Conservation (phyloP, 2,113 vertebrate species). For the Saguinus midas region DNA sequence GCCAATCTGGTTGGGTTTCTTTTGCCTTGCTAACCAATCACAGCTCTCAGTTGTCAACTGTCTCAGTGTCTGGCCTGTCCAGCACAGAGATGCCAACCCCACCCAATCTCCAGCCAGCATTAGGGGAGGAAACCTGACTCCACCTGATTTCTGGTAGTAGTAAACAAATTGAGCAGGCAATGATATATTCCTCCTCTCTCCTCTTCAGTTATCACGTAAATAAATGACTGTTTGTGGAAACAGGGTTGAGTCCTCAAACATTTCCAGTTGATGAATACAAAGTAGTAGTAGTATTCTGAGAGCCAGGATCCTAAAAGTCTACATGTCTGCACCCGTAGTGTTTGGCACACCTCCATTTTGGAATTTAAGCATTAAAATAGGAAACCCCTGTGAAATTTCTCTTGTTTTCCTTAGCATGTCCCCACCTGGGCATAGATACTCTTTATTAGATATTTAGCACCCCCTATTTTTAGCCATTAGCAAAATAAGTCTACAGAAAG, state of each 20-base stretch:
- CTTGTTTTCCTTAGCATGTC: neutral
- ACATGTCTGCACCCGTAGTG: neutral
- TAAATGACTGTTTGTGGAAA: neutral
- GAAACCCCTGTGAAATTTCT: neutral
- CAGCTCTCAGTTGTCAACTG: neutral
- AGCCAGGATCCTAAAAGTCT: neutral
- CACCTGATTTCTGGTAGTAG: neutral
- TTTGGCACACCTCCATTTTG: neutral
- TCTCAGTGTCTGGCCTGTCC: neutral
- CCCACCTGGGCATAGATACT: neutral
- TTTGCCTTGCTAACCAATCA: neutral
- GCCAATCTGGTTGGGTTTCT: neutral
- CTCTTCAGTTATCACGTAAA: neutral
- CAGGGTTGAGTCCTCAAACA: neutral
- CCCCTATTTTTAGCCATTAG: neutral
- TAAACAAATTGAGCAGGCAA: neutral
- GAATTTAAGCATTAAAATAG: neutral
- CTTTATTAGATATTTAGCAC: neutral
- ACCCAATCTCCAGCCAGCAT: neutral
- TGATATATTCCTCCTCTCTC: neutral
- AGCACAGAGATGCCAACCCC: fast-evolving
- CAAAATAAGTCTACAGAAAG: neutral
- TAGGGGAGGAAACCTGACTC: neutral
- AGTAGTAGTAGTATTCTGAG: neutral
- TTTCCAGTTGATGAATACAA: neutral